phyloP scores from a whole-genome alignment of 53 echinoderm and acorn worm genomes.

The Holothuria scabra region DNA sequence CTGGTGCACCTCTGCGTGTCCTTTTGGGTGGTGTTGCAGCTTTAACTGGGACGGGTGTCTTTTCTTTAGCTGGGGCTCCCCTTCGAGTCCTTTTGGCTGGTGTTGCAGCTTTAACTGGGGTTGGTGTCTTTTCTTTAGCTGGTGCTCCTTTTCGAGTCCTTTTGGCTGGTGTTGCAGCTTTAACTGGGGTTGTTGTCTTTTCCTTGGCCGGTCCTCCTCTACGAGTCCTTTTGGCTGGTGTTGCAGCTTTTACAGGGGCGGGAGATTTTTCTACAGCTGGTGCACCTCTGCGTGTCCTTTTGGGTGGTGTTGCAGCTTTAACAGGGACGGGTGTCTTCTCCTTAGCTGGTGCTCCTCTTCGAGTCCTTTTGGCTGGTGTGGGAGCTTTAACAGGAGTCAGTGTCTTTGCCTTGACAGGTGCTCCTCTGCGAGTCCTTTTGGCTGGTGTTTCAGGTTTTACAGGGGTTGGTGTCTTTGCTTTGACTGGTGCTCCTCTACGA shows the following conservation, averaged over 20 bases:
- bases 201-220: constrained; percentile 36
- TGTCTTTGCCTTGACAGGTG: constrained; percentile 46
- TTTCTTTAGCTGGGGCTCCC: constrained; percentile 44
- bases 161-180: constrained; percentile 33
- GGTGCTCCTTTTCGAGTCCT: constrained; percentile 15
- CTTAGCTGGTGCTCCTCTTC: constrained; percentile 52
- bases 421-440: constrained; percentile 36
- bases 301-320: constrained; percentile 67
- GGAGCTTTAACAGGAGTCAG: constrained; percentile 27
- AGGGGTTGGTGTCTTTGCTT: constrained; percentile 13
- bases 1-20: constrained; percentile 5
- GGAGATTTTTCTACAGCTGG: constrained; percentile 45
- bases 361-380: constrained; percentile 49
- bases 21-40: constrained; percentile 47
- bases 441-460: constrained; percentile 23
- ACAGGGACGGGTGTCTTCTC: constrained; percentile 47
- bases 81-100: constrained; percentile 28
- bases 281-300: constrained; percentile 29
- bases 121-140: constrained; percentile 24
- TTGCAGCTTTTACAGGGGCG: constrained; percentile 41
- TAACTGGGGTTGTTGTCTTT: constrained; percentile 6
- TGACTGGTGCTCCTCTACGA: constrained; percentile 22
- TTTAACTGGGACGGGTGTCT: constrained; percentile 26
- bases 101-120: neutral
- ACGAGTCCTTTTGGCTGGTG: constrained; percentile 49